Evolutionary conservation across 2,113 vertebrate species (phyloP).

Genomic region (Rhombomys opimus): DNA sequence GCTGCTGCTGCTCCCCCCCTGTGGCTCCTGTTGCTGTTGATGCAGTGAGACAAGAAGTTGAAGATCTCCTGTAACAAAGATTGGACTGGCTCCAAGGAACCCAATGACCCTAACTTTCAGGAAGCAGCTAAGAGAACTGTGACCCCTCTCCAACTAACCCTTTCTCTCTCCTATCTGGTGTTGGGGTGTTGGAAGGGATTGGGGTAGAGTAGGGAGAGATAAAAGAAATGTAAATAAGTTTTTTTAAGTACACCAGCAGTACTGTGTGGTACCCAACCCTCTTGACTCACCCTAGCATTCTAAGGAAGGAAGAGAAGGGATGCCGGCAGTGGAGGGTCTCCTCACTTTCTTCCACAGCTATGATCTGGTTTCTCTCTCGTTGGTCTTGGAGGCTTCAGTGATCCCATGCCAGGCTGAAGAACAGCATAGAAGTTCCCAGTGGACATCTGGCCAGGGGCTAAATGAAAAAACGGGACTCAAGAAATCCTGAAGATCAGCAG

Average conservation of each 20-base stretch:
- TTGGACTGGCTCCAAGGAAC: no score
- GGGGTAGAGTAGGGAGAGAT: no score
- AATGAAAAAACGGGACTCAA: slow-evolving; percentile 93
- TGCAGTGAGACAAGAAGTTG: no score
- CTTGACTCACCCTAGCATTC: slow-evolving; percentile 78
- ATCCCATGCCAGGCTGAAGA: slow-evolving; percentile 79
- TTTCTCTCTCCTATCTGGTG: no score
- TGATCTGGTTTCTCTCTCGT: not conserved
- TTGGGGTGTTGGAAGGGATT: no score
- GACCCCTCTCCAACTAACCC: no score
- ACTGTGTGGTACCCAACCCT: slow-evolving; percentile 79
- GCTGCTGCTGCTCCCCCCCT: no score
- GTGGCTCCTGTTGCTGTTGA: no score
- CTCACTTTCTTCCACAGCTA: slow-evolving; percentile 85
- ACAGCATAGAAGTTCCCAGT: slow-evolving; percentile 90
- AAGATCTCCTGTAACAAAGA: no score
- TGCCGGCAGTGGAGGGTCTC: slow-evolving; percentile 92
- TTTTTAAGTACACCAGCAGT: not conserved
- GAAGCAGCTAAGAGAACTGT: no score
- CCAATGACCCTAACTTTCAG: no score
- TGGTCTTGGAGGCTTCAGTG: slow-evolving; percentile 85
- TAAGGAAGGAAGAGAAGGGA: slow-evolving; percentile 58
- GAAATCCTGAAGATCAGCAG: slow-evolving; percentile 93
- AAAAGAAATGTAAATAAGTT: no score
- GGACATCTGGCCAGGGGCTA: slow-evolving; percentile 86